These are phyloP conservation scores for Euura saliciscinereae DNA, from an alignment of 1,140 invertebrate genomes.

Conservation along the genomic window DNA sequence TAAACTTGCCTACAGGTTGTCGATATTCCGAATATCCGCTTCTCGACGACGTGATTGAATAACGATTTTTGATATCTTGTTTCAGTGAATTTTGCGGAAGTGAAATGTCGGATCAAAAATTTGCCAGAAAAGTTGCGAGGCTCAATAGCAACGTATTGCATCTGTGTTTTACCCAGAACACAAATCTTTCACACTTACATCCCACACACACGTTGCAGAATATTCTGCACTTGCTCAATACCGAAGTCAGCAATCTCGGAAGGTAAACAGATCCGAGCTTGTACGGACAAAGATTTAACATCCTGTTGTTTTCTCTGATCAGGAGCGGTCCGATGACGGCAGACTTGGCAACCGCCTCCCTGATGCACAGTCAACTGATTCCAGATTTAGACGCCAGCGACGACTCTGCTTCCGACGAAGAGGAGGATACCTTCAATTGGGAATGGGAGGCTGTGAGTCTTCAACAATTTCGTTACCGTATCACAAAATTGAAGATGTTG, in stretches of 20 bases:
- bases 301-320: conserved; percentile 27
- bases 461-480: neutral
- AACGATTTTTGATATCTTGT: conserved; percentile 34
- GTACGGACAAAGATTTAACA: no score
- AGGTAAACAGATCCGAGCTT: no score
- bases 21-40: conserved; percentile 18
- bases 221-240: conserved; percentile 72
- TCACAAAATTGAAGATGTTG: neutral
- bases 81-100: conserved; percentile 77
- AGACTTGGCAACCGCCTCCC: conserved; percentile 57
- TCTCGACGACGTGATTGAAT: neutral
- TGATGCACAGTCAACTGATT: conserved; percentile 67
- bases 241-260: conserved; percentile 71
- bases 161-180: conserved; percentile 80
- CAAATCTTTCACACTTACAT: conserved; percentile 68
- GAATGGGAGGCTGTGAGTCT: conserved; percentile 72
- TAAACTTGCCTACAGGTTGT: conserved; percentile 75
- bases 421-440: conserved; percentile 67
- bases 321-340: conserved; percentile 67
- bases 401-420: conserved; percentile 70
- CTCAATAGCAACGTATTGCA: conserved; percentile 84
- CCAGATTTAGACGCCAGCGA: conserved; percentile 67
- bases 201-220: conserved; percentile 77
- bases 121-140: conserved; percentile 74
- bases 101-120: conserved; percentile 74